Evolutionary conservation across 2,888 invertebrate species (phyloP).

Genomic region (Catocala nupta): DNA sequence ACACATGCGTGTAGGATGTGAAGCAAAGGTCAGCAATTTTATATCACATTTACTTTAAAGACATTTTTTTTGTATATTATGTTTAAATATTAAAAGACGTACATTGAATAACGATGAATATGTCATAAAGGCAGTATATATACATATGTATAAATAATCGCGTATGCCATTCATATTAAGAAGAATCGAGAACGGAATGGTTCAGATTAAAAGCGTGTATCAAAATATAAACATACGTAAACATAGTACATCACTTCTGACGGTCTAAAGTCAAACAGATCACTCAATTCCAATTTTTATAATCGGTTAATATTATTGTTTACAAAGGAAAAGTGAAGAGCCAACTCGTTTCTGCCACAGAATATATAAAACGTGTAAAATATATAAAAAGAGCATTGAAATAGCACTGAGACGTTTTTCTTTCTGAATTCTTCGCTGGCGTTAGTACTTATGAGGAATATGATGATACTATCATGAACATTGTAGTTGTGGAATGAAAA

Average conservation of each 20-base stretch:
- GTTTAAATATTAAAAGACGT: background rate
- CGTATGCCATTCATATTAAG: no score
- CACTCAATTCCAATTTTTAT: no score
- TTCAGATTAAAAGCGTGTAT: background rate
- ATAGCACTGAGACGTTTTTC: background rate
- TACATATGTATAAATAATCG: background rate
- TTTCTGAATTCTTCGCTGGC: background rate
- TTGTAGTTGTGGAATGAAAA: slow-evolving; percentile 23
- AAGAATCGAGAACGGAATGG: no score
- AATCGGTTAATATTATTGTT: no score
- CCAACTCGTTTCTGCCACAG: slow-evolving; percentile 14
- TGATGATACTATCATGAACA: slow-evolving; percentile 13
- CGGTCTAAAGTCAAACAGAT: background rate
- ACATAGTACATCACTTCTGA: background rate
- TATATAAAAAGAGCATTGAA: background rate
- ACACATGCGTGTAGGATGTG: slow-evolving; percentile 9
- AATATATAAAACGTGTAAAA: slow-evolving; percentile 9
- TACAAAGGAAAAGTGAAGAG: no score
- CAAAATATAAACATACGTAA: background rate
- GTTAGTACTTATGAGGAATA: slow-evolving; percentile 3
- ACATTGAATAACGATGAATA: background rate
- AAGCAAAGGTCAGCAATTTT: slow-evolving; percentile 11
- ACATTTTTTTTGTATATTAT: background rate
- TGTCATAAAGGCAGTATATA: background rate
- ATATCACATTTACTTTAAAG: slow-evolving; percentile 5